Percentiles rank a stretch among this genome's conserved stretches.
Conservation (phyloP, 2,113 vertebrate genomes). For the Narcine bancroftii region DNA sequence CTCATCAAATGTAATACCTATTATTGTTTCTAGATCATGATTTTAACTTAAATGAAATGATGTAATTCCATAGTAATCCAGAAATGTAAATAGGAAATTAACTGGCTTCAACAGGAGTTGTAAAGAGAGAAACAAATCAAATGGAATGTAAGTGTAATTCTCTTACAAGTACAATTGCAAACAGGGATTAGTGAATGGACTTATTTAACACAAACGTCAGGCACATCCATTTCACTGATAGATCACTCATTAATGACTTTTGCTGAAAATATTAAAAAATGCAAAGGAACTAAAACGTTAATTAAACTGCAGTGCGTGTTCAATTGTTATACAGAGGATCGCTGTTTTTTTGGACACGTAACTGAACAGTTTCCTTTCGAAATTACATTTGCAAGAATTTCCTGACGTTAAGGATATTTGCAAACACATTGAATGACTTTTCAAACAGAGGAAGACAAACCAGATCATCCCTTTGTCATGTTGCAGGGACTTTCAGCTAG, state of each 20-base stretch:
- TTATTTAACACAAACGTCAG: background rate
- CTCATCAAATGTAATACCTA: background rate
- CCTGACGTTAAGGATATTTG: background rate
- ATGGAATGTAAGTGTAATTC: background rate
- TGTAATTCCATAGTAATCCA: background rate
- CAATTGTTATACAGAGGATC: background rate
- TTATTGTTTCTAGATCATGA: background rate
- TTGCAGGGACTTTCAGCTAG: background rate
- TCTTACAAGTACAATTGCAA: background rate
- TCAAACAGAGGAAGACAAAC: background rate
- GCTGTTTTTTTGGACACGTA: background rate
- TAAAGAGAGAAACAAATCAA: background rate
- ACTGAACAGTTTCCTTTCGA: background rate
- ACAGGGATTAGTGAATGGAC: background rate
- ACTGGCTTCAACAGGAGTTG: background rate
- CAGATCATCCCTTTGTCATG: background rate
- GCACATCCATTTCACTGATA: background rate
- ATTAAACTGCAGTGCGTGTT: background rate
- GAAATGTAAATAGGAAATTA: background rate
- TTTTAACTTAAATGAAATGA: background rate
- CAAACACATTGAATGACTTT: background rate
- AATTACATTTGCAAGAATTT: background rate
- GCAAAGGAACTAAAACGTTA: background rate
- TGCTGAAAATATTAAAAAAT: background rate
- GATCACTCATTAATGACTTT: too few species aligned